These are phyloP conservation scores for Zhuqinia jingwanae DNA, from an alignment of 2,888 invertebrate genomes.

Conservation along the genomic window DNA sequence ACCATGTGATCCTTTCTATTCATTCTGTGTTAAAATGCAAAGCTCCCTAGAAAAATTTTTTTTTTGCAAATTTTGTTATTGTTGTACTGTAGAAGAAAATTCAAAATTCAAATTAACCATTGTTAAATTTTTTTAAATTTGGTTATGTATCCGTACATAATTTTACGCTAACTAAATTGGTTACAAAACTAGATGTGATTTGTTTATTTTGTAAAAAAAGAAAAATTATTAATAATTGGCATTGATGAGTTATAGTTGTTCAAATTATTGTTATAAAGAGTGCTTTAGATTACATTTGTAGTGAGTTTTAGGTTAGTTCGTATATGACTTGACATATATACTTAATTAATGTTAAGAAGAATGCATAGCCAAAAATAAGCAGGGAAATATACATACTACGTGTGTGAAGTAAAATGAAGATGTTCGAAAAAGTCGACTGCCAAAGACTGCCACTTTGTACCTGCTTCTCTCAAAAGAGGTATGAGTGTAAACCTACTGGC, in stretches of 20 bases:
- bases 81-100: too few relatives aligned
- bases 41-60: constrained; percentile 35
- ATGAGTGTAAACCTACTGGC: constrained; percentile 70
- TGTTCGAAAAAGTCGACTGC: constrained; percentile 62
- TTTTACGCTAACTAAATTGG: constrained; percentile 31
- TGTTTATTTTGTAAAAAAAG: neutral
- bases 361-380: constrained; percentile 77
- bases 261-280: constrained; percentile 36
- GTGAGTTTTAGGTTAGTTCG: constrained; percentile 30
- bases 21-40: constrained; percentile 71
- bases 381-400: constrained; percentile 76
- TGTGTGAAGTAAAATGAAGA: constrained; percentile 56
- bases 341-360: constrained; percentile 69
- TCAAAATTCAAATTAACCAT: constrained; percentile 34
- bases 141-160: neutral
- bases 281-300: constrained; percentile 58
- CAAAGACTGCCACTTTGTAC: constrained; percentile 77
- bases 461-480: constrained; percentile 71
- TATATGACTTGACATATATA: constrained; percentile 71
- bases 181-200: constrained; percentile 19
- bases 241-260: constrained; percentile 10
- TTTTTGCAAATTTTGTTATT: too few relatives aligned
- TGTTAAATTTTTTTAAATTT: neutral
- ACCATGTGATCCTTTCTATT: constrained; percentile 73
- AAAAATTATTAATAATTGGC: constrained; percentile 43